Base-by-base conservation (phyloP, 2,113 vertebrate species). In the Mellivora capensis region DNA sequence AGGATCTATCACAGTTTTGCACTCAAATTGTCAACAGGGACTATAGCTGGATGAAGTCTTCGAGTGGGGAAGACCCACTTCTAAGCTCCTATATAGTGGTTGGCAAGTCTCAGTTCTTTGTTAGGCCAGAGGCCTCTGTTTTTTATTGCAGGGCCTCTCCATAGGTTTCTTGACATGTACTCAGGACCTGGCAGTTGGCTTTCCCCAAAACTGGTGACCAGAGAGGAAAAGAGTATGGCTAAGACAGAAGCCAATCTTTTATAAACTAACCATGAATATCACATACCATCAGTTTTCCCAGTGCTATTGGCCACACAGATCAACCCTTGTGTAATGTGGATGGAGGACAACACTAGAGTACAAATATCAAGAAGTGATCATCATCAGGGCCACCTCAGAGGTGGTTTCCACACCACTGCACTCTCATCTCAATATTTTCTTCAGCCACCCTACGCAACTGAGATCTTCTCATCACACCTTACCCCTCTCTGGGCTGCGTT, bases 201-300 rank as follows among this genome's bases (percentile, higher is more conserved):
- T 80, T 90, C 34, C n/a, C 52, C 59, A 20, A 87, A 93, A 39
- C 25, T 89, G 67, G n/a, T 87, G 42, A 85, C 34, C 77, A 89
- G 54, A 44, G 39, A 79, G 52, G 31, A 25, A 42, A 20, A 69
- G 18, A 9, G 3, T 27, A n/a, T 8, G 57, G 2, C 31, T 49
- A 52, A 71, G 44, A 82, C 13, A 29, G 21, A 47, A 23, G 31
- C 12, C 27, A 3, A 14, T 37, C 8, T 59, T 87, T 47, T 29
- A 61, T 47, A 27, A 52, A 42, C 7, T 23, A n/a, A 47, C 44
- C 76, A 42, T 4, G 21, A 34, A 90, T 57, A 27, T n/a, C 14
- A 29, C 20, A 80, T 4, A 2, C 13, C 7, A 23, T 27, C 34
- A n/a, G 25, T 59, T 74, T 20, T 37, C 20, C 54, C 27, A 6